Percentiles rank a stretch among this genome's conserved stretches.
phyloP scores from a whole-genome alignment of 1,140 invertebrate genomes.

The Pseudobourletiella spinata region DNA sequence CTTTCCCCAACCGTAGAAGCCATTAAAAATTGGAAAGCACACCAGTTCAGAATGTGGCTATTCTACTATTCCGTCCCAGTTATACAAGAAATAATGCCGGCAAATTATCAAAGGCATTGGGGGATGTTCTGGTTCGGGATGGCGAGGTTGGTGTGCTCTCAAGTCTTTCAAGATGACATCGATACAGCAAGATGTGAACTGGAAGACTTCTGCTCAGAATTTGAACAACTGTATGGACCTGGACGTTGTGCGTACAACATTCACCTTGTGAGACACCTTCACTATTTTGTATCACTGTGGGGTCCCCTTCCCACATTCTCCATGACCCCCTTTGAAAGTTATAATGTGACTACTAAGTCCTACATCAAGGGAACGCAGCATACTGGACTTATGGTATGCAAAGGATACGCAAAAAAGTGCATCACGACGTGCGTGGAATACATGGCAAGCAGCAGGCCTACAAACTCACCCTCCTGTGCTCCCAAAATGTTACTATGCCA shows the following conservation, averaged over 20 bases:
- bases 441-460: too few relatives aligned
- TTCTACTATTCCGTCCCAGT: neutral
- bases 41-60: neutral
- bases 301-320: neutral
- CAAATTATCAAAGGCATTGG: neutral
- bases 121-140: neutral
- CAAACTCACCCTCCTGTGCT: too few relatives aligned
- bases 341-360: neutral
- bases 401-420: too few relatives aligned
- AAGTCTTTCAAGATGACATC: neutral
- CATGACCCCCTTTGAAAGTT: neutral
- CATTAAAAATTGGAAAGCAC: neutral
- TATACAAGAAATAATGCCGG: neutral
- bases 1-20: neutral
- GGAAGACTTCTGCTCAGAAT: neutral
- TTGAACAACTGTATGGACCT: neutral
- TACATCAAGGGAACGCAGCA: neutral
- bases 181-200: neutral
- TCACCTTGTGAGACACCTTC: neutral
- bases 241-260: neutral
- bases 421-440: too few relatives aligned
- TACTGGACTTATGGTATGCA: too few relatives aligned
- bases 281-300: neutral
- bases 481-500: too few relatives aligned
- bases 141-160: neutral